These are phyloP conservation scores for Uropetala carovei DNA, from an alignment of 2,888 invertebrate species.

Conservation along the genomic window DNA sequence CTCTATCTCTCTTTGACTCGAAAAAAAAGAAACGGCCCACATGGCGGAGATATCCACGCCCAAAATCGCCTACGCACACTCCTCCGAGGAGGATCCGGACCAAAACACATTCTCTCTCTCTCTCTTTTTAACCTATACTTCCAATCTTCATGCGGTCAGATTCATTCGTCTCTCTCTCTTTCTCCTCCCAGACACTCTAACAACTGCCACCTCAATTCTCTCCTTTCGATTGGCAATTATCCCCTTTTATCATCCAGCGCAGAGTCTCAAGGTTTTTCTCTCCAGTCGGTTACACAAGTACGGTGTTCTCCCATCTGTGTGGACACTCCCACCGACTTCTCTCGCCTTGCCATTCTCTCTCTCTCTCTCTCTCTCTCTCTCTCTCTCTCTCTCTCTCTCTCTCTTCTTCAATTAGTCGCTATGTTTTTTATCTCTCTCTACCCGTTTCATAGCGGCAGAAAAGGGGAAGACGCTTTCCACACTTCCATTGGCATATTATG, in stretches of 20 bases:
- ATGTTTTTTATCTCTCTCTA: background rate
- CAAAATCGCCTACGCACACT: background rate
- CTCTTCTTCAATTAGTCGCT: background rate
- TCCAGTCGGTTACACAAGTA: background rate
- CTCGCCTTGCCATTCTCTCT: background rate
- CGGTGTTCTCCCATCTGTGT: background rate
- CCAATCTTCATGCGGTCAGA: background rate
- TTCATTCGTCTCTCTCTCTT: no score
- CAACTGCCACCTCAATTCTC: constrained; percentile 2
- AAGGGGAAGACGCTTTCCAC: background rate
- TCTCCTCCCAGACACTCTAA: background rate
- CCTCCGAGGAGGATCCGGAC: background rate
- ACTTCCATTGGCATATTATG: background rate
- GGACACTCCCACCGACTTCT: background rate
- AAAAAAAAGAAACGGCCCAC: constrained; percentile 14
- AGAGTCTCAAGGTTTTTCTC: background rate
- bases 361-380: background rate
- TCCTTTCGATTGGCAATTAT: background rate
- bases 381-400: no score
- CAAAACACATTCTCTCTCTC: constrained; percentile 17
- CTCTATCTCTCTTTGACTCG: background rate
- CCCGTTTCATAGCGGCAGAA: background rate
- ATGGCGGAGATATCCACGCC: constrained; percentile 17
- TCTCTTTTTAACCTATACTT: background rate
- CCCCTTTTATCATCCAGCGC: background rate